Evolutionary conservation across 1,140 invertebrate species (phyloP).

Genomic region (Caenorhabditis latens): DNA sequence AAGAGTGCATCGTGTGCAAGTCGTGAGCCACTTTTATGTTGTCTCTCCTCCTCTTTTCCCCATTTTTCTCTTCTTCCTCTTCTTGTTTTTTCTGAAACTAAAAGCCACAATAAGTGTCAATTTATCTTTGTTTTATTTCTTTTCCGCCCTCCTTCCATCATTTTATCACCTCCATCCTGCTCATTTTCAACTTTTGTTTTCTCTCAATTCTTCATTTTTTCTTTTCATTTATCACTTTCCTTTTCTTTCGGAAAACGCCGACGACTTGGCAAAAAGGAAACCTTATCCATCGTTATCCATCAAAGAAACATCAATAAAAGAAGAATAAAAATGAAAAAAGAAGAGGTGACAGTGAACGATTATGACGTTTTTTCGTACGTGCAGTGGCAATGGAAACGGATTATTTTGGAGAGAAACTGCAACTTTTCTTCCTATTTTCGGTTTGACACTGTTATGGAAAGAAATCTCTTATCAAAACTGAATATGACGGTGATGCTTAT

Average conservation of each 20-base stretch:
- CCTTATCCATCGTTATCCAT: slow-evolving; percentile 35
- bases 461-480: background rate
- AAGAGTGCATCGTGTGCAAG: slow-evolving; percentile 3
- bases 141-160: background rate
- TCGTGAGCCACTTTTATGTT: slow-evolving; percentile 31
- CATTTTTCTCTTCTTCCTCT: slow-evolving; percentile 30
- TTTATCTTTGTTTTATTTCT: slow-evolving; percentile 50
- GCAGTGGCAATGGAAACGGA: slow-evolving; percentile 13
- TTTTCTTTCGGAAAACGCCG: background rate
- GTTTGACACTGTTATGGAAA: background rate
- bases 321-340: background rate
- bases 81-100: slow-evolving; percentile 32
- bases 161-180: slow-evolving; percentile 18
- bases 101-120: slow-evolving; percentile 42
- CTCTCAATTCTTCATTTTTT: slow-evolving; percentile 7
- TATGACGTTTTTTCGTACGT: slow-evolving; percentile 46
- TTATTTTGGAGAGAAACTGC: background rate
- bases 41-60: slow-evolving; percentile 1
- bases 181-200: background rate
- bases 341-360: slow-evolving; percentile 36
- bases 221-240: slow-evolving; percentile 52
- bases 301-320: slow-evolving; percentile 17
- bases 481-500: no score
- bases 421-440: background rate
- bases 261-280: slow-evolving; percentile 12